Percentiles rank a stretch among this genome's conserved stretches.
Conservation (phyloP, 2,797 vertebrate genomes). For the Lateolabrax maculatus region DNA sequence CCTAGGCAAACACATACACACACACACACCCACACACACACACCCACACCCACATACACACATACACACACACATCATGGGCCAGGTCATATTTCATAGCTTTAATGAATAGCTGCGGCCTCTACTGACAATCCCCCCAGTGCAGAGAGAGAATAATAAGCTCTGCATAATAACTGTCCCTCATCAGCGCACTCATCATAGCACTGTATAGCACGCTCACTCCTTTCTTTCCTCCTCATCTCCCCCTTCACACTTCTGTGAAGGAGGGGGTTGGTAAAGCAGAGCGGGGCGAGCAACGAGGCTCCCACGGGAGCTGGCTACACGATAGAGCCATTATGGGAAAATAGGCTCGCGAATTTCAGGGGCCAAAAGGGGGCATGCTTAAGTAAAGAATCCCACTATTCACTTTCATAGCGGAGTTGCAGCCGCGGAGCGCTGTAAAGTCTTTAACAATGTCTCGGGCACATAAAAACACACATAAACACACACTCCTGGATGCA, state of each 20-base stretch:
- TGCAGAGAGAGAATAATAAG: slow-evolving; percentile 75
- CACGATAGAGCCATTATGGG: slow-evolving; percentile 78
- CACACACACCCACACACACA: slow-evolving; percentile 26
- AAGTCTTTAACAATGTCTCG: slow-evolving; percentile 46
- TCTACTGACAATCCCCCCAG: slow-evolving; percentile 61
- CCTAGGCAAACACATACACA: slow-evolving; percentile 43
- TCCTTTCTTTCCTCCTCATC: slow-evolving; percentile 41
- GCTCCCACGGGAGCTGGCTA: slow-evolving; percentile 74
- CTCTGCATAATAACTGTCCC: slow-evolving; percentile 81
- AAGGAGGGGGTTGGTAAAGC: slow-evolving; percentile 59
- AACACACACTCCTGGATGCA: slow-evolving; percentile 5
- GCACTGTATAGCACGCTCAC: slow-evolving; percentile 34
- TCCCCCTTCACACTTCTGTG: slow-evolving; percentile 38
- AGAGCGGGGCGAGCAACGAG: slow-evolving; percentile 46
- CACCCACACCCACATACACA: too few species aligned
- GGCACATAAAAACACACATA: slow-evolving; percentile 1
- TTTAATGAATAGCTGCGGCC: slow-evolving; percentile 78
- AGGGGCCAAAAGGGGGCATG: slow-evolving; percentile 80
- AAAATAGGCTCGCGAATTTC: slow-evolving; percentile 78
- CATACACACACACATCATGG: slow-evolving; percentile 22
- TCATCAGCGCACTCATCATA: slow-evolving; percentile 77
- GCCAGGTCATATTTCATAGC: slow-evolving; percentile 74
- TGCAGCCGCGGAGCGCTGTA: slow-evolving; percentile 32
- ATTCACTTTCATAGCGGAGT: slow-evolving; percentile 69
- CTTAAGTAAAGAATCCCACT: slow-evolving; percentile 81